Percentiles rank a stretch among this genome's conserved stretches.
phyloP scores from a whole-genome alignment of 1,140 invertebrate genomes.

The Tetranychus cinnabarinus region DNA sequence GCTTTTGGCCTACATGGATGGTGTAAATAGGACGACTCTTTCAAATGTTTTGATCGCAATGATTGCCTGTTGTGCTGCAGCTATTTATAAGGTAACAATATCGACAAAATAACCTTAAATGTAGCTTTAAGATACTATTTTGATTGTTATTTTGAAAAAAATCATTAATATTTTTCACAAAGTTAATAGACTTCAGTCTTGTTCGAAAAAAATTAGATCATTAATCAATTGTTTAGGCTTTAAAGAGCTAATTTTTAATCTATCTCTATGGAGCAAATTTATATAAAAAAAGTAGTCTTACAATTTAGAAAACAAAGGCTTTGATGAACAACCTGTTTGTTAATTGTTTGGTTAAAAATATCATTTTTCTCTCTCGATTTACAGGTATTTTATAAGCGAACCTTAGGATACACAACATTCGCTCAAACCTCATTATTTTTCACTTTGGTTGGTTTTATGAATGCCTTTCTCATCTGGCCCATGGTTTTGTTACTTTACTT shows the following conservation, averaged over 20 bases:
- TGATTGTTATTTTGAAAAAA: too few relatives aligned
- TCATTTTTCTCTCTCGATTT: neutral
- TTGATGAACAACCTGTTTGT: too few relatives aligned
- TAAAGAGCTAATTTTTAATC: too few relatives aligned
- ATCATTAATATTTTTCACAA: too few relatives aligned
- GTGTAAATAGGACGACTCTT: conserved; percentile 32
- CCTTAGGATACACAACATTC: conserved; percentile 65
- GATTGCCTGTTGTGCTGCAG: conserved; percentile 60
- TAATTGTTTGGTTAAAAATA: too few relatives aligned
- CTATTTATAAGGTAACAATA: conserved; percentile 56
- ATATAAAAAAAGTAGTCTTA: too few relatives aligned
- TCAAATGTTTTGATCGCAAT: conserved; percentile 70
- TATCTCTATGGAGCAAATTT: too few relatives aligned
- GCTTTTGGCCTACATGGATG: conserved; percentile 80
- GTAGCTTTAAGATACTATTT: neutral
- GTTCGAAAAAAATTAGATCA: too few relatives aligned
- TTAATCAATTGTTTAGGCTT: too few relatives aligned
- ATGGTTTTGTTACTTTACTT: conserved; percentile 56
- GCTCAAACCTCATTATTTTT: conserved; percentile 69
- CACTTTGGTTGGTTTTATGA: conserved; percentile 55
- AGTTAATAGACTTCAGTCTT: too few relatives aligned
- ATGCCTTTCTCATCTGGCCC: conserved; percentile 60
- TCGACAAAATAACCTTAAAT: neutral
- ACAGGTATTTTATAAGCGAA: conserved; percentile 65
- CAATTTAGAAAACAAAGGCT: too few relatives aligned